Conservation (phyloP, 2,113 vertebrate species). For the Indri indri region DNA sequence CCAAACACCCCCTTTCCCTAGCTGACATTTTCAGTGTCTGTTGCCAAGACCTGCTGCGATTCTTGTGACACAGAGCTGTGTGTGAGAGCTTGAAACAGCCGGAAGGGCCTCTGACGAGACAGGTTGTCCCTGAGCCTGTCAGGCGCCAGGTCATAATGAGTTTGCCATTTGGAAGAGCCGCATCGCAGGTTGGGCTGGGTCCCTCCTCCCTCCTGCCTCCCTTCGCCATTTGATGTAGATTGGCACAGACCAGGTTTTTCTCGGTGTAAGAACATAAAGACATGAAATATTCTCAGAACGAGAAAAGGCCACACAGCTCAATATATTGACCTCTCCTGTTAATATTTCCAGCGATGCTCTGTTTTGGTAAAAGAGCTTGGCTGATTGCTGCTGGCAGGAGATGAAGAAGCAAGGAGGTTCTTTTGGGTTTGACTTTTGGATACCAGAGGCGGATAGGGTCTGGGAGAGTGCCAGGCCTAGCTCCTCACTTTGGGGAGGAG, state of each 20-base stretch:
- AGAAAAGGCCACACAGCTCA: conserved; percentile 32
- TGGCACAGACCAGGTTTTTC: conserved; percentile 6
- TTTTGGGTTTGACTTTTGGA: not conserved
- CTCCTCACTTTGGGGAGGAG: not conserved
- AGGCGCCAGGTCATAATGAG: not conserved
- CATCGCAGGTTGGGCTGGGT: not conserved
- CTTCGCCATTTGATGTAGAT: not conserved
- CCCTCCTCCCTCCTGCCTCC: not conserved
- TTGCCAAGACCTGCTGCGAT: not conserved
- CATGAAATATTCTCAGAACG: not conserved
- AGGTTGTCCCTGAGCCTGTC: not conserved
- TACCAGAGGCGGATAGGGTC: not conserved
- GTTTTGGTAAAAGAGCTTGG: not conserved
- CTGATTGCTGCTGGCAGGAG: not conserved
- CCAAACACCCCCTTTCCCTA: not conserved
- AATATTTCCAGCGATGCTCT: not conserved
- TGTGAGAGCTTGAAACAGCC: not conserved
- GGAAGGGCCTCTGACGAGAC: not conserved
- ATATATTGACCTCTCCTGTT: conserved; percentile 5
- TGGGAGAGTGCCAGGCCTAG: accelerated
- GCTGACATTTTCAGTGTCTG: conserved; percentile 54
- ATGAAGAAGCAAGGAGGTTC: not conserved
- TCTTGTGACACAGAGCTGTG: not conserved
- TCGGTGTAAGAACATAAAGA: conserved; percentile 32
- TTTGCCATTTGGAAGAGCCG: conserved; percentile 52